Evolutionary conservation across 1,140 invertebrate genomes (phyloP).

Genomic region (Tetragonula clypearis): DNA sequence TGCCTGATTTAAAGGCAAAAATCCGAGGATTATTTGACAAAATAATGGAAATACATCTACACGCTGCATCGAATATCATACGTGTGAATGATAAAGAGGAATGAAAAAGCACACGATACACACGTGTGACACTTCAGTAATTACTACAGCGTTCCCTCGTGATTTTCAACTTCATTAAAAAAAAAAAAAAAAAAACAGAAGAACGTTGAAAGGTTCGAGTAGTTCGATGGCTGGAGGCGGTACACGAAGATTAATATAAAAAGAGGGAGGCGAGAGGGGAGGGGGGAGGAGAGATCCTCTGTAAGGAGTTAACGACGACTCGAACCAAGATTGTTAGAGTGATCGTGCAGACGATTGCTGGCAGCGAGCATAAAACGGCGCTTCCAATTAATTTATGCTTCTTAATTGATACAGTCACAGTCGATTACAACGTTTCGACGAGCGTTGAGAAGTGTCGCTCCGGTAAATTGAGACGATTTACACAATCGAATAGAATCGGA

Average conservation of each 20-base stretch:
- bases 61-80: neutral
- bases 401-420: constrained; percentile 30
- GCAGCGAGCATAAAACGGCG: neutral
- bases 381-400: constrained; percentile 16
- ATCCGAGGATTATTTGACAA: neutral
- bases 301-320: neutral
- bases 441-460: neutral
- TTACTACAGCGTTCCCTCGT: neutral
- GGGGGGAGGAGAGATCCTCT: neutral
- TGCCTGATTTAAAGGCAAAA: no score
- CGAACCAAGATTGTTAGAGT: neutral
- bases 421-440: constrained; percentile 23
- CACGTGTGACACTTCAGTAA: neutral
- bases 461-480: constrained; percentile 23
- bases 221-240: neutral
- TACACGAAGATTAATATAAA: neutral
- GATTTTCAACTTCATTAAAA: neutral
- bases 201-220: neutral
- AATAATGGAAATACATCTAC: neutral
- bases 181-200: neutral
- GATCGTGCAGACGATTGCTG: neutral
- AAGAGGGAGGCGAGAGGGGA: no score
- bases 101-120: neutral
- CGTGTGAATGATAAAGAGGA: no score
- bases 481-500: neutral